A percentile compares a stretch with the other conserved stretches of the same genome.
phyloP scores from a whole-genome alignment of 2,888 invertebrate species.

The Mantis religiosa region DNA sequence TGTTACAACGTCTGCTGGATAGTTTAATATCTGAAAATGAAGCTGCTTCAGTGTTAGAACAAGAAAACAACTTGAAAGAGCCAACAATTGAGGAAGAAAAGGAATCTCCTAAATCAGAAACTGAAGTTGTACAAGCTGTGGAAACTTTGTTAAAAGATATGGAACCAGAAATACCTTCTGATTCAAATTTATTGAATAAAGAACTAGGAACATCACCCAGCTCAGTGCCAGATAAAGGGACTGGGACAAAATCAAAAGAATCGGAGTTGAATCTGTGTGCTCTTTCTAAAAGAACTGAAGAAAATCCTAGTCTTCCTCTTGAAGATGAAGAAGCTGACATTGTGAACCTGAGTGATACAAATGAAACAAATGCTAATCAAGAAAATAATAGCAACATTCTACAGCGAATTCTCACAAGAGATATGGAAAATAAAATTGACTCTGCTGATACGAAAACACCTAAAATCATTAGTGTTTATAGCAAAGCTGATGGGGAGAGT shows the following conservation, averaged over 20 bases:
- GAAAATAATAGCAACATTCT: not conserved
- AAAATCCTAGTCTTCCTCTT: not conserved
- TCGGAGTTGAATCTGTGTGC: not conserved
- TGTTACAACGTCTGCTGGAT: not conserved
- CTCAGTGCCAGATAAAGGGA: not conserved
- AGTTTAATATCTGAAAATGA: not conserved
- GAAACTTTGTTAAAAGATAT: not conserved
- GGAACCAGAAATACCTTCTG: too few relatives aligned
- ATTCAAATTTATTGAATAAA: not conserved
- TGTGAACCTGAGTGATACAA: not conserved
- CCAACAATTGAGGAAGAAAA: not conserved
- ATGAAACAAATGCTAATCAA: not conserved
- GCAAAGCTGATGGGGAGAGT: not conserved
- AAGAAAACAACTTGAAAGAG: not conserved
- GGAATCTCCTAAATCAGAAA: not conserved
- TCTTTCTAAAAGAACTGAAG: not conserved
- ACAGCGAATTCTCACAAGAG: not conserved
- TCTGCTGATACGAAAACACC: not conserved
- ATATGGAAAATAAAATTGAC: not conserved
- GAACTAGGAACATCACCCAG: too few relatives aligned
- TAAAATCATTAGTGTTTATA: not conserved
- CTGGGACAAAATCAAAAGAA: not conserved
- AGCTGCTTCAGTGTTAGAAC: not conserved
- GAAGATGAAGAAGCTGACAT: not conserved
- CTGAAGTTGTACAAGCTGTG: slow-evolving; percentile 11